Conservation (phyloP, 2,888 invertebrate species). For the Acanthosepion esculentum region DNA sequence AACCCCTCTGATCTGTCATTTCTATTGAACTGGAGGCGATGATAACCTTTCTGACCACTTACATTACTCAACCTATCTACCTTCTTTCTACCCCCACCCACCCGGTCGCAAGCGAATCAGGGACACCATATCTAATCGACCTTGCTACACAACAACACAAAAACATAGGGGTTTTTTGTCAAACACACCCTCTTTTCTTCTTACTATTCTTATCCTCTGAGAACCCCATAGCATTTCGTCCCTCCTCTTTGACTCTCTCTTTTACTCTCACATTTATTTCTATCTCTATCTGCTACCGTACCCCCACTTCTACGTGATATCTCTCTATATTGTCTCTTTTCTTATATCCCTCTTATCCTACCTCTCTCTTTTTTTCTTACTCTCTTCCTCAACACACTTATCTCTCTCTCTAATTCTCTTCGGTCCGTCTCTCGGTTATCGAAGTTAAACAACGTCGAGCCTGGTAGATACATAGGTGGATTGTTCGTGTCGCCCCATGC, state of each 20-base stretch:
- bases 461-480: no score
- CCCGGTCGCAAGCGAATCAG: neutral
- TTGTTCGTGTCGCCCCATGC: no score
- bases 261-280: no score
- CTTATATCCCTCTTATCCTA: neutral
- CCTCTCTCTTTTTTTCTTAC: neutral
- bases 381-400: neutral
- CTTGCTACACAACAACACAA: neutral
- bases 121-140: neutral
- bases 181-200: neutral
- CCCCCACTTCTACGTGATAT: neutral
- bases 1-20: neutral
- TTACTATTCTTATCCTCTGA: neutral
- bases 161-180: neutral
- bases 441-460: no score
- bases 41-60: neutral
- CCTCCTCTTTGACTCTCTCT: no score
- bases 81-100: no score
- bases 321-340: neutral
- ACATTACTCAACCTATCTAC: neutral
- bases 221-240: no score
- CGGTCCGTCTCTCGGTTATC: no score
- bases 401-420: neutral
- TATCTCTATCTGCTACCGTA: no score
- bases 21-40: neutral